phyloP scores from a whole-genome alignment of 2,797 vertebrate species.

The Melanotaenia boesemani region DNA sequence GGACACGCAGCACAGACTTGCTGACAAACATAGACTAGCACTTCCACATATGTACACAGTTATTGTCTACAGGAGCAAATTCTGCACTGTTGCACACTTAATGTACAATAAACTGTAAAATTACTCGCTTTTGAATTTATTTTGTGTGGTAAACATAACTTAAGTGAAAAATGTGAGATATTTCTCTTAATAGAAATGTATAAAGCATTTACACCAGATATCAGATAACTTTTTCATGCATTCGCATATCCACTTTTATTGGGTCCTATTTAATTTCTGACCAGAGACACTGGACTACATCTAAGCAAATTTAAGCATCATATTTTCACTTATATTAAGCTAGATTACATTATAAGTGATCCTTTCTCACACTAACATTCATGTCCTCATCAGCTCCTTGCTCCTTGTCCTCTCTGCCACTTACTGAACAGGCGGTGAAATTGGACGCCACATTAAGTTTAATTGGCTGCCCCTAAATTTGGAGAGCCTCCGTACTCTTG shows the following conservation, averaged over 20 bases:
- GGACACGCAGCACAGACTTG: conserved; percentile 63
- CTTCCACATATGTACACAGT: conserved; percentile 36
- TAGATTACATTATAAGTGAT: neutral
- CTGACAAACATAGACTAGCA: conserved; percentile 60
- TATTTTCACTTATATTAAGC: neutral
- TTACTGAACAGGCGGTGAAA: conserved; percentile 15
- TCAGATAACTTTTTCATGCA: neutral
- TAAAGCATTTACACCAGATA: neutral
- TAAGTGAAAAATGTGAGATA: neutral
- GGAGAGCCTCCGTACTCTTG: conserved; percentile 1
- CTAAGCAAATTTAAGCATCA: neutral
- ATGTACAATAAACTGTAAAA: conserved; percentile 16
- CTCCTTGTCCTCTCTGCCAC: conserved; percentile 18
- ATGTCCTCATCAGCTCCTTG: conserved; percentile 22
- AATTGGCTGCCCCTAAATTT: conserved; percentile 26
- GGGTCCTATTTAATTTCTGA: neutral
- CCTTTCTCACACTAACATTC: conserved; percentile 1
- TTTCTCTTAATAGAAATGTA: neutral
- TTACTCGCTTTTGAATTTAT: conserved; percentile 21
- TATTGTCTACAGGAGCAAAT: conserved; percentile 42
- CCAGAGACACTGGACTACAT: neutral
- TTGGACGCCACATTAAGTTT: conserved; percentile 32
- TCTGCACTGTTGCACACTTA: conserved; percentile 19
- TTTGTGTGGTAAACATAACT: conserved; percentile 2
- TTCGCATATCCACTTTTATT: too few species aligned